These are phyloP conservation scores for Zaprionus ornatus DNA, from an alignment of 1,140 invertebrate species.

Conservation along the genomic window DNA sequence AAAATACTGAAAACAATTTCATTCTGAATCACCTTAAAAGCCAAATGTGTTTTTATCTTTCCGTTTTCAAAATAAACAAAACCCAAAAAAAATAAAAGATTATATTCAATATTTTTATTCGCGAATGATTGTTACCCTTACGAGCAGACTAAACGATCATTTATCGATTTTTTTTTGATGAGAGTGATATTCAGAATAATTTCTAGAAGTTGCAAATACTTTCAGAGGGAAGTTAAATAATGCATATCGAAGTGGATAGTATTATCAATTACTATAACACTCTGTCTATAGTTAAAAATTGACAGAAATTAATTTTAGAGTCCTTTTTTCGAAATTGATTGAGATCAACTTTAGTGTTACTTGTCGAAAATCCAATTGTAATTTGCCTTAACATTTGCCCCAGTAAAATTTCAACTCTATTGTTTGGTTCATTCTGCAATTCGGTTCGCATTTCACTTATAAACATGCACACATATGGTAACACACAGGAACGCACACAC, in stretches of 20 bases:
- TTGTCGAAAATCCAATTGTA: constrained; percentile 2
- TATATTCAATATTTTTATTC: constrained; percentile 3
- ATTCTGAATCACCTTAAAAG: constrained; percentile 27
- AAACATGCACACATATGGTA: constrained; percentile 21
- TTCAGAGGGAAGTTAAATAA: neutral
- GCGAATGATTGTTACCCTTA: constrained; percentile 17
- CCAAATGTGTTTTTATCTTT: constrained; percentile 31
- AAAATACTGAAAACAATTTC: constrained; percentile 21
- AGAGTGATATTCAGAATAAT: neutral
- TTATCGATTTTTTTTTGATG: neutral
- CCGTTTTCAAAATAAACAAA: constrained; percentile 24
- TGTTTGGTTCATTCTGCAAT: constrained; percentile 19
- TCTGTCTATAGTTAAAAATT: neutral
- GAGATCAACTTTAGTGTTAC: neutral
- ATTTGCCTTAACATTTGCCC: constrained; percentile 1
- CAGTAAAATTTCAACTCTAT: constrained; percentile 19
- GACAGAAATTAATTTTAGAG: neutral
- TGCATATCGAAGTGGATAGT: no score
- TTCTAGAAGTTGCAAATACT: neutral
- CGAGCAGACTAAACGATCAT: neutral
- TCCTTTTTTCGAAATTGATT: neutral
- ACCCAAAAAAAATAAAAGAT: constrained; percentile 5
- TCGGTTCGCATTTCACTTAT: constrained; percentile 20
- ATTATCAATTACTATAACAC: neutral
- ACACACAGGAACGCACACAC: constrained; percentile 14